phyloP scores from a whole-genome alignment of 2,888 invertebrate genomes.

The Litoditis marina region DNA sequence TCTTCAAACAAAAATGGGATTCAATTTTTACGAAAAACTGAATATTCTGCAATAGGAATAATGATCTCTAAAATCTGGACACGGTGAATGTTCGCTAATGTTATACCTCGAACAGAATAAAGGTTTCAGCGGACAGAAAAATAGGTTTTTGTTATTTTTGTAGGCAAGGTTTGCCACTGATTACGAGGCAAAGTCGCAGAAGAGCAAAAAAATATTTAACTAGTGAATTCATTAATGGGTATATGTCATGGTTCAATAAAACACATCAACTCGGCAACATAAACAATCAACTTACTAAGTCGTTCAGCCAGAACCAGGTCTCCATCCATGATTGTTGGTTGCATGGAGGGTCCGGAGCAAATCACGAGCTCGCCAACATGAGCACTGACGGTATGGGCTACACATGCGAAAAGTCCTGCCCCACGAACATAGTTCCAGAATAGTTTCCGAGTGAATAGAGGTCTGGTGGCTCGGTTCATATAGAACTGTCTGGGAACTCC shows the following conservation, averaged over 20 bases:
- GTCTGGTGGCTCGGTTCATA: too few relatives aligned
- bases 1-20: too few relatives aligned
- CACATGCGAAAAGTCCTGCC: constrained; percentile 36
- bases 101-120: constrained; percentile 8
- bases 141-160: constrained; percentile 15
- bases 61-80: constrained; percentile 54
- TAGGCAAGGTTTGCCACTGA: constrained; percentile 18
- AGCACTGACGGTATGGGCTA: constrained; percentile 30
- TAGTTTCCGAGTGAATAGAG: background rate
- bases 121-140: too few relatives aligned
- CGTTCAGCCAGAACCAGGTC: constrained; percentile 54
- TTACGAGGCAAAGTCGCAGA: too few relatives aligned
- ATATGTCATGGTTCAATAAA: too few relatives aligned
- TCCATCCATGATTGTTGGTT: constrained; percentile 54
- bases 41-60: constrained; percentile 41
- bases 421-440: constrained; percentile 22
- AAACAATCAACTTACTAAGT: constrained; percentile 28
- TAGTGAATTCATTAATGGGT: background rate
- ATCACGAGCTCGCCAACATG: constrained; percentile 48
- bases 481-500: too few relatives aligned
- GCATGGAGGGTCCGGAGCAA: constrained; percentile 54
- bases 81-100: constrained; percentile 17
- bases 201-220: background rate
- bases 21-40: too few relatives aligned
- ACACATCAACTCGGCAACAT: too few relatives aligned